These are phyloP conservation scores for Eremobia ochroleuca DNA, from an alignment of 2,888 invertebrate species.

Conservation along the genomic window DNA sequence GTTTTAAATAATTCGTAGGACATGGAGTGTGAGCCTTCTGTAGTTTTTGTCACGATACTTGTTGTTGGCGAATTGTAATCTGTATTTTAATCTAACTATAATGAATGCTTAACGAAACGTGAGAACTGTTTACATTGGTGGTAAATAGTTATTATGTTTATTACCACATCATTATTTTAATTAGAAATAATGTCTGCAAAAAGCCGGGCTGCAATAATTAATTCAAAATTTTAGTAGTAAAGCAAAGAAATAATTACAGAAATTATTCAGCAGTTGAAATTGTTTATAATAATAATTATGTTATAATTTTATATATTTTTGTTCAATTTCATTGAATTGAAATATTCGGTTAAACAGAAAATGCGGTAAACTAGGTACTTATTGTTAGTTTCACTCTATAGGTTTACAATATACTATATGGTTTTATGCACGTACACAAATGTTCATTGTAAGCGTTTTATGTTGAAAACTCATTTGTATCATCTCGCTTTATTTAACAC, in stretches of 20 bases:
- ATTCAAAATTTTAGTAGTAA: neutral
- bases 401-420: neutral
- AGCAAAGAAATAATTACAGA: neutral
- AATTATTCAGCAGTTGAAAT: neutral
- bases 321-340: neutral
- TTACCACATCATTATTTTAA: neutral
- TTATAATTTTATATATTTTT: neutral
- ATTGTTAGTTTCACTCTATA: neutral
- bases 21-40: neutral
- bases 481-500: neutral
- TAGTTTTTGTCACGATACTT: neutral
- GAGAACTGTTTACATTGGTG: neutral
- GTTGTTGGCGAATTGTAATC: slow-evolving; percentile 12
- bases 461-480: neutral
- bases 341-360: neutral
- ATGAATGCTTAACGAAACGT: neutral
- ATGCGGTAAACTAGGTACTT: neutral
- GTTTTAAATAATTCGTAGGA: neutral
- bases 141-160: slow-evolving; percentile 1
- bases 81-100: slow-evolving; percentile 7
- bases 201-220: neutral
- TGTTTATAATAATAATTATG: neutral
- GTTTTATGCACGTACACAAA: neutral
- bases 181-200: neutral
- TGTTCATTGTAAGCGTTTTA: neutral